Base-by-base conservation (phyloP, 2,797 vertebrate species). In the Oreochromis mossambicus region DNA sequence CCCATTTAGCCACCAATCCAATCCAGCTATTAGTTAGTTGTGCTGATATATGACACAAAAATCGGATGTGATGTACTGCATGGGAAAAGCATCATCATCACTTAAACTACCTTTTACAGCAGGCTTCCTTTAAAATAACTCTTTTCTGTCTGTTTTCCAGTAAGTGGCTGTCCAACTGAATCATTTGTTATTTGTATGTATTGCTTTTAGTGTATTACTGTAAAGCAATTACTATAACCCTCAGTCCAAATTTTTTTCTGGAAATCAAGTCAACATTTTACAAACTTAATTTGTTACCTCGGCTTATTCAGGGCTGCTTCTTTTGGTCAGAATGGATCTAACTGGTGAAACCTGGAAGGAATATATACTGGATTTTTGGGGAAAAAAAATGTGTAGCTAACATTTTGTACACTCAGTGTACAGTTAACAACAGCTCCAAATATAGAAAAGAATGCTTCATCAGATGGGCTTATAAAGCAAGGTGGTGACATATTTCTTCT, bases 401-500 rank as follows among this genome's bases (percentile, higher is more conserved):
- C 84, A 86, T 88, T 81, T 89, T 90, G 89, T 89, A 88, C 84
- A 90, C 91, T 90, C 79, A 2, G 83, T 85, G 88, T 81, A 86
- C 82, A 58, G 61, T 54, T n/a, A 68, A 80, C 79, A 86, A 80
- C 3, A 7, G 78, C 48, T 29, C 14, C 14, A 41, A 68, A 29
- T 29, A 56, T 4, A 29, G 68, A 82, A 56, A 54, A 24, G 1
- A 41, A 26, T 17, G 51, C 80, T 63, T 55, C 61, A 4, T 98
- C 97, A 98, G 94, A 99, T 98, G 83, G 98, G 98, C 85, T 99
- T 99, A 91, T 99, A 99, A 1, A 99, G 95, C 77, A 99, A 95
- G 1, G 98, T 98, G 81, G 98, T 99, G 91, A 99, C 98, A 1
- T 99, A 99, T 87, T 99, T 99, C 97, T 99, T 99, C 97, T 99